These are phyloP conservation scores for Peromyscus eremicus DNA, from an alignment of 2,797 vertebrate species.

Conservation along the genomic window DNA sequence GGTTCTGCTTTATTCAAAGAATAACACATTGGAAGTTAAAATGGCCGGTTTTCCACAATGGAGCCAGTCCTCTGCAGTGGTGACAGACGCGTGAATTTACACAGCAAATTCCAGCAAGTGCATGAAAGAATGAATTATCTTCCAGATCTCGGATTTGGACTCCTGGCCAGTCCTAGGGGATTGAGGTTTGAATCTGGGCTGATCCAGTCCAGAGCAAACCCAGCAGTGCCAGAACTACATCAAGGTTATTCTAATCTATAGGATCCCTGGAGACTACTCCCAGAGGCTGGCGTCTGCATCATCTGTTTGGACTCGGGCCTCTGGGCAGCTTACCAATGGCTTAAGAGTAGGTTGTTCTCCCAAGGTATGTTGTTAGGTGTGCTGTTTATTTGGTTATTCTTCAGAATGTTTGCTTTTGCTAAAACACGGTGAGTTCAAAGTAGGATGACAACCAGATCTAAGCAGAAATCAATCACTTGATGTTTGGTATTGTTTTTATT, in stretches of 20 bases:
- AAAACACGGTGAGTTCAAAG: not conserved
- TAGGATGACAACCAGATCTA: not conserved
- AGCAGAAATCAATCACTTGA: not conserved
- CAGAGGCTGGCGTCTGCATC: slow-evolving; percentile 59
- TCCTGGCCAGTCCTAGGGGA: slow-evolving; percentile 62
- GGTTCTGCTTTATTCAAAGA: slow-evolving; percentile 79
- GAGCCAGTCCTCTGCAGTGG: slow-evolving; percentile 70
- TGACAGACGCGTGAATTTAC: slow-evolving; percentile 67
- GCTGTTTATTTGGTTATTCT: slow-evolving; percentile 57
- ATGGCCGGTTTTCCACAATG: slow-evolving; percentile 70
- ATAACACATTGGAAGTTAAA: slow-evolving; percentile 78
- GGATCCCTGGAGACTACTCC: slow-evolving; percentile 63
- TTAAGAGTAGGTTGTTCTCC: slow-evolving; percentile 55
- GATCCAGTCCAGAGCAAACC: slow-evolving; percentile 64
- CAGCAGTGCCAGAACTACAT: slow-evolving; percentile 52
- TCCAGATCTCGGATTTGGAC: slow-evolving; percentile 65
- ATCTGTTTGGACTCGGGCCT: slow-evolving; percentile 49
- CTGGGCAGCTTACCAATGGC: slow-evolving; percentile 54
- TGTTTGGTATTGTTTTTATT: not conserved
- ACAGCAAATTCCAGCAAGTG: slow-evolving; percentile 76
- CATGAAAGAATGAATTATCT: slow-evolving; percentile 65
- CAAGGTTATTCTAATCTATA: slow-evolving; percentile 72
- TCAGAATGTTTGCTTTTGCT: not conserved
- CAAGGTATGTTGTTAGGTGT: slow-evolving; percentile 57
- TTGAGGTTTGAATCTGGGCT: slow-evolving; percentile 66